Evolutionary conservation across 2,888 invertebrate species (phyloP).

Genomic region (Metacarcinus magister): DNA sequence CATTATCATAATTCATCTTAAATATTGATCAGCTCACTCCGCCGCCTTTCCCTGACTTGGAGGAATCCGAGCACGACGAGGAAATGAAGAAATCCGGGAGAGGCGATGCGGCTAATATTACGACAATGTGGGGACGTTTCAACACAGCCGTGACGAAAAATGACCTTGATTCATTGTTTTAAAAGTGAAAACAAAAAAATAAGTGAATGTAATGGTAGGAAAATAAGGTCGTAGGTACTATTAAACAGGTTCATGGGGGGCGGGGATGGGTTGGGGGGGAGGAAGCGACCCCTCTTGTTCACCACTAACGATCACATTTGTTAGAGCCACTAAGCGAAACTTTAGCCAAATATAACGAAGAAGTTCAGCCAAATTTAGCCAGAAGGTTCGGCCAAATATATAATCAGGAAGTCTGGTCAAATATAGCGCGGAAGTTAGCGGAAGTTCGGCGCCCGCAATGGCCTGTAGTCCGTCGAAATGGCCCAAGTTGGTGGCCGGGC

Average conservation of each 20-base stretch:
- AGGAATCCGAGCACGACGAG: background rate
- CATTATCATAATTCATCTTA: constrained; percentile 41
- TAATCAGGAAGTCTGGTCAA: constrained; percentile 54
- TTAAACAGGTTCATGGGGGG: background rate
- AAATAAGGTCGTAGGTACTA: background rate
- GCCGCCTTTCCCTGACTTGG: background rate
- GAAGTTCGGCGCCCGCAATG: constrained; percentile 38
- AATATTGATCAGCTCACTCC: constrained; percentile 31
- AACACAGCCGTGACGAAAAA: background rate
- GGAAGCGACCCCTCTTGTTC: constrained; percentile 38
- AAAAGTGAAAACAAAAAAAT: background rate
- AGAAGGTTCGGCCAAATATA: constrained; percentile 53
- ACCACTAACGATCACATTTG: constrained; percentile 30
- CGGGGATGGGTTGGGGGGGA: too few relatives aligned
- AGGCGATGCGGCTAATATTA: background rate
- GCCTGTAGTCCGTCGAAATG: constrained; percentile 55
- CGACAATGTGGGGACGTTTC: background rate
- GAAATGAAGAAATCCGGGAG: background rate
- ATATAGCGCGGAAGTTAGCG: constrained; percentile 62
- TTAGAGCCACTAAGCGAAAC: background rate
- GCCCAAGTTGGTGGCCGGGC: background rate
- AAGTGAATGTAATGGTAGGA: background rate
- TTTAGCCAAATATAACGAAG: constrained; percentile 29
- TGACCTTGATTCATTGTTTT: background rate
- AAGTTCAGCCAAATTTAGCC: constrained; percentile 52